phyloP scores from a whole-genome alignment of 2,888 invertebrate genomes.

The Macaria notata region DNA sequence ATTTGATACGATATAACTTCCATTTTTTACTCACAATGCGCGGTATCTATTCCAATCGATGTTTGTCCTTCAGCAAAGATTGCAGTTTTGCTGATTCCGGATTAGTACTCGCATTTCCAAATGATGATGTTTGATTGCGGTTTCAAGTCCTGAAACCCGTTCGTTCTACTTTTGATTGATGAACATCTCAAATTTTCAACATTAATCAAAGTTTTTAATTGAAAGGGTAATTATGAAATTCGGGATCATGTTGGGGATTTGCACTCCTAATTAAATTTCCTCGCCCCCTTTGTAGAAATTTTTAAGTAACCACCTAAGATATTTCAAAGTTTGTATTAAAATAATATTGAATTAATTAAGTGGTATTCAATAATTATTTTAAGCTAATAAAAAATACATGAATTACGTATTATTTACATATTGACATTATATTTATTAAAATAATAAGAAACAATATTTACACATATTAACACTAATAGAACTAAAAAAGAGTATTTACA shows the following conservation, averaged over 20 bases:
- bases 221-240: conserved; percentile 14
- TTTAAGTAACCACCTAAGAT: not conserved
- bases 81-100: conserved; percentile 27
- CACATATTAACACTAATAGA: too few species aligned
- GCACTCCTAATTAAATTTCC: conserved; percentile 9
- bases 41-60: too few species aligned
- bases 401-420: too few species aligned
- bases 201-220: conserved; percentile 14
- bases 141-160: conserved; percentile 7
- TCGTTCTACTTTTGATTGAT: conserved; percentile 11
- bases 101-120: conserved; percentile 14
- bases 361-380: too few species aligned
- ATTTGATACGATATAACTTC: too few species aligned
- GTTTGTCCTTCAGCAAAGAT: conserved; percentile 5
- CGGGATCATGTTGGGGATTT: conserved; percentile 10
- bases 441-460: too few species aligned
- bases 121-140: conserved; percentile 17
- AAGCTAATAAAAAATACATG: too few species aligned
- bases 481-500: too few species aligned
- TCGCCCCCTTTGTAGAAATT: not conserved
- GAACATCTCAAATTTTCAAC: conserved; percentile 9
- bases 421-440: too few species aligned
- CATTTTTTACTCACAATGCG: too few species aligned
- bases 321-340: too few species aligned
- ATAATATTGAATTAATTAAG: too few species aligned